Conservation (phyloP, 2,888 invertebrate genomes). For the Meandrusa payeni region DNA sequence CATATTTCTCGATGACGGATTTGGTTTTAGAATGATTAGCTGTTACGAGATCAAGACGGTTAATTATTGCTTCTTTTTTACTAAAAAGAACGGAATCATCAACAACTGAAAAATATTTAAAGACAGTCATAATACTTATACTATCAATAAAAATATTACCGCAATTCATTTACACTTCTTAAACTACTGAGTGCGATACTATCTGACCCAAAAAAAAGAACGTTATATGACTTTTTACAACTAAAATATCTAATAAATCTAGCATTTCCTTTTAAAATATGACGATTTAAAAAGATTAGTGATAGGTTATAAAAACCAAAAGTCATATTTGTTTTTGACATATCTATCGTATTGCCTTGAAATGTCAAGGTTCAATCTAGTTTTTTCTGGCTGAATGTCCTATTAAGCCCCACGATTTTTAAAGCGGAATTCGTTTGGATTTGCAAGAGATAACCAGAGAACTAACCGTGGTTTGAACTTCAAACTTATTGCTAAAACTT, state of each 20-base stretch:
- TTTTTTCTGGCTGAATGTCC: too few species aligned
- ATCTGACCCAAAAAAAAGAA: slow-evolving; percentile 93
- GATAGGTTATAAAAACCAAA: slow-evolving; percentile 51
- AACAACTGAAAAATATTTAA: too few species aligned
- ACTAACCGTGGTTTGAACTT: too few species aligned
- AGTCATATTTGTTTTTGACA: slow-evolving; percentile 34
- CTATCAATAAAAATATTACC: slow-evolving; percentile 69
- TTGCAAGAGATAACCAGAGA: too few species aligned
- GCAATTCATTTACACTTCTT: slow-evolving; percentile 82
- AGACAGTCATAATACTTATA: too few species aligned
- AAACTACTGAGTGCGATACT: slow-evolving; percentile 89
- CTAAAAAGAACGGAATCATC: too few species aligned
- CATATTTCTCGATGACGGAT: slow-evolving; percentile 86
- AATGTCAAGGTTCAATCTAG: too few species aligned
- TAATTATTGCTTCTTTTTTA: slow-evolving; percentile 70
- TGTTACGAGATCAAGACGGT: slow-evolving; percentile 86
- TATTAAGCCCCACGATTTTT: too few species aligned
- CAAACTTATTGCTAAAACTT: too few species aligned
- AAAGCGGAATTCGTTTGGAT: too few species aligned
- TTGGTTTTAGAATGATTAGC: slow-evolving; percentile 78
- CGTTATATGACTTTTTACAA: slow-evolving; percentile 46
- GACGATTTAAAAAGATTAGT: slow-evolving; percentile 34
- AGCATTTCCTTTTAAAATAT: slow-evolving; percentile 41
- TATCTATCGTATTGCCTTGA: slow-evolving; percentile 14
- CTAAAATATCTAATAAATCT: slow-evolving; percentile 36